phyloP scores from a whole-genome alignment of 2,888 invertebrate genomes.

The Ectemnius cavifrons region DNA sequence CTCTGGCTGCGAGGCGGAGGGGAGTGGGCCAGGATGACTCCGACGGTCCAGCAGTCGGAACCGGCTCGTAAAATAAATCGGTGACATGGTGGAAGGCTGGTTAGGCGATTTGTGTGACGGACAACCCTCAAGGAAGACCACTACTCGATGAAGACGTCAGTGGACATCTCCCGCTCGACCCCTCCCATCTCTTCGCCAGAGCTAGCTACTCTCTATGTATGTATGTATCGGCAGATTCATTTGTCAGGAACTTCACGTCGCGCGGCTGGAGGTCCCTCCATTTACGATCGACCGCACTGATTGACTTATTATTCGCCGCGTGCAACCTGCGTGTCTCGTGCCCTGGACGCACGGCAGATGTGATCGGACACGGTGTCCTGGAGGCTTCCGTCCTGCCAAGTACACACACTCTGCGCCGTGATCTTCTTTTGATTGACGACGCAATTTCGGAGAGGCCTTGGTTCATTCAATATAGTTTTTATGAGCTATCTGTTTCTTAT shows the following conservation, averaged over 20 bases:
- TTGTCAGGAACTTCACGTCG: conserved; percentile 70
- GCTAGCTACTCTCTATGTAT: conserved; percentile 29
- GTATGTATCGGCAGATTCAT: conserved; percentile 73
- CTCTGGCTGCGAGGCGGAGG: conserved; percentile 33
- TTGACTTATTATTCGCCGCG: conserved; percentile 57
- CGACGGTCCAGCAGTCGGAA: conserved; percentile 58
- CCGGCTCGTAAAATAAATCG: conserved; percentile 75
- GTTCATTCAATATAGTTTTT: no score
- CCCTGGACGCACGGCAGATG: conserved; percentile 27
- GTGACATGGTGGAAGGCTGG: conserved; percentile 73
- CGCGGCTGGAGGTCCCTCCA: conserved; percentile 64
- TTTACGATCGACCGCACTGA: conserved; percentile 64
- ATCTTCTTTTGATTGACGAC: no score
- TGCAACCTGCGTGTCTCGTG: conserved; percentile 35
- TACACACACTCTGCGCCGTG: no score
- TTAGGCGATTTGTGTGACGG: conserved; percentile 73
- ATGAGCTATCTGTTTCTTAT: no score
- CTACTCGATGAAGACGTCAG: conserved; percentile 73
- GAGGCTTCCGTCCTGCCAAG: no score
- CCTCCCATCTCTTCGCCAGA: neutral
- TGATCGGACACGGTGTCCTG: no score
- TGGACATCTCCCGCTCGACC: conserved; percentile 40
- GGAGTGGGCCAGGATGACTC: conserved; percentile 19
- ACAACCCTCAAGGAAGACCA: conserved; percentile 58
- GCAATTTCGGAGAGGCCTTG: no score